phyloP scores from a whole-genome alignment of 2,113 vertebrate species.

The Petrocephalus microphthalmus region DNA sequence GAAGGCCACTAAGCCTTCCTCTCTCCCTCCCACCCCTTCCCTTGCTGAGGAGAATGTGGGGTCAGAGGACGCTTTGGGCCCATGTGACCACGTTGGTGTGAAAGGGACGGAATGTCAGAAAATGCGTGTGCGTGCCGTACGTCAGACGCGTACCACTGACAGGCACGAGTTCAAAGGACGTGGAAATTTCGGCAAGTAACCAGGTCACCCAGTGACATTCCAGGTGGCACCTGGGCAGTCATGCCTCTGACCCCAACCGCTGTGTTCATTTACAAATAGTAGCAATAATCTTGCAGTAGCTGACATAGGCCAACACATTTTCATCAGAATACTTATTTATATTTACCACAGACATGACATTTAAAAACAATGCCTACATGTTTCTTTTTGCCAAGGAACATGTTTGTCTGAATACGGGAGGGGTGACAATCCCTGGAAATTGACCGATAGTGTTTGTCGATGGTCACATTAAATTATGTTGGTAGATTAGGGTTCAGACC shows the following conservation, averaged over 20 bases:
- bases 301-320: neutral
- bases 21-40: neutral
- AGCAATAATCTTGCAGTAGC: neutral
- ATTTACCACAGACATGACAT: too few relatives aligned
- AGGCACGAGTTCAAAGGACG: neutral
- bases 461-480: neutral
- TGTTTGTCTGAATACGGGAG: neutral
- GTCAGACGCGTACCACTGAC: neutral
- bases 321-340: too few relatives aligned
- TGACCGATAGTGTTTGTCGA: neutral
- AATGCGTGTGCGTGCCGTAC: neutral
- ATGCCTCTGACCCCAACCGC: neutral
- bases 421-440: neutral
- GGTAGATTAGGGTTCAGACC: neutral
- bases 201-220: neutral
- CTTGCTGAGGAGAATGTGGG: neutral
- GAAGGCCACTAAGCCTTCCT: neutral
- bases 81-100: neutral
- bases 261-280: neutral
- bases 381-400: neutral
- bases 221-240: neutral
- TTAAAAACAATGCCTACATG: neutral
- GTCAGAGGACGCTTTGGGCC: neutral
- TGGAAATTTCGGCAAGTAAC: neutral
- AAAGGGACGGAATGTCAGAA: neutral